phyloP scores from a whole-genome alignment of 2,888 invertebrate species.

The Junonia oenone region DNA sequence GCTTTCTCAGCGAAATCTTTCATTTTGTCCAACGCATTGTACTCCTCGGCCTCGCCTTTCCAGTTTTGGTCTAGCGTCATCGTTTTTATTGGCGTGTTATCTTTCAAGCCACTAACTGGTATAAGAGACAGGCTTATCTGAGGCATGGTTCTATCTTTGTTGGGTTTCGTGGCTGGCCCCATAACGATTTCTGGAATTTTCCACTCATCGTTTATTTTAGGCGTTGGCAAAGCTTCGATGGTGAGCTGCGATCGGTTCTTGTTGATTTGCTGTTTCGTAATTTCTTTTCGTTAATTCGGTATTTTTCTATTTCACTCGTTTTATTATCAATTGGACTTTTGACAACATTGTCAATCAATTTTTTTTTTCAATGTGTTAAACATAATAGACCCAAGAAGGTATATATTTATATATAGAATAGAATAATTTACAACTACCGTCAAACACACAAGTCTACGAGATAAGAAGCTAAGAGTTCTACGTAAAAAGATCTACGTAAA shows the following conservation, averaged over 20 bases:
- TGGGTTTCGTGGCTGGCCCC: conserved; percentile 52
- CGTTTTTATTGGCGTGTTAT: conserved; percentile 58
- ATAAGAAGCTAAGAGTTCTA: conserved; percentile 62
- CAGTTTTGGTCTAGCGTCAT: conserved; percentile 55
- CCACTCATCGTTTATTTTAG: conserved; percentile 49
- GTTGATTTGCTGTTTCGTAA: conserved; percentile 76
- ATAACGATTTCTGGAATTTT: conserved; percentile 61
- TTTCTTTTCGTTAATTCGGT: conserved; percentile 42
- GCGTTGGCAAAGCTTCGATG: conserved; percentile 62
- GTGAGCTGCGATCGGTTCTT: conserved; percentile 71
- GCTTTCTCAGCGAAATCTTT: conserved; percentile 74
- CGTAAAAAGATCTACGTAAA: conserved; percentile 65
- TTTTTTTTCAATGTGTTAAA: conserved; percentile 17
- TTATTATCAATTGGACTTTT: conserved; percentile 75
- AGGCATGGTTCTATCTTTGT: conserved; percentile 63
- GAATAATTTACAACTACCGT: conserved; percentile 42
- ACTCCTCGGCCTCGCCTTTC: conserved; percentile 61
- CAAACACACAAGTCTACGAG: conserved; percentile 65
- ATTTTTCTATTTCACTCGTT: conserved; percentile 41
- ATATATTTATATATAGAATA: conserved; percentile 37
- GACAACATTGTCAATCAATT: conserved; percentile 58
- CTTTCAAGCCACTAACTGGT: conserved; percentile 63
- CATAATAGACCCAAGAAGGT: conserved; percentile 26
- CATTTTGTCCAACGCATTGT: conserved; percentile 75
- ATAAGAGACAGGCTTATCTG: conserved; percentile 71